Evolutionary conservation across 2,888 invertebrate genomes (phyloP), one percentile per base, ranked within the genome.

Genomic region (Helleia helle): DNA sequence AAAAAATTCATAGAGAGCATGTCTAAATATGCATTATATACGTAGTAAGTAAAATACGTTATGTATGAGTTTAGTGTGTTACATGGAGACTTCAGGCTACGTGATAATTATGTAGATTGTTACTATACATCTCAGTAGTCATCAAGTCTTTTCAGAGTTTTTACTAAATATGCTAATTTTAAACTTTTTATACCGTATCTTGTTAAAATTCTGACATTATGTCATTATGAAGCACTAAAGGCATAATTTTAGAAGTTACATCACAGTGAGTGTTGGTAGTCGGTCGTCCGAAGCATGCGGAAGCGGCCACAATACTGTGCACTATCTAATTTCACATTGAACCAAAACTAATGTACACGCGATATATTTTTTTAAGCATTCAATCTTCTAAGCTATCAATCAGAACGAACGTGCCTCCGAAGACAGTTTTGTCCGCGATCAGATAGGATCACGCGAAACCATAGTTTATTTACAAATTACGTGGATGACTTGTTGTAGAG

Each of bases 251-350:
- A 11, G 17, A 15, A 17, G 34, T 12, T 11, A 34, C 12, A 11
- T 15, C 31, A 31, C 8, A 9, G 17, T 34, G 34, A 11, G n/a
- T 22, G 34, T 34, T 34, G n/a, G n/a, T 22, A 34, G 34, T 34
- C 22, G n/a, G n/a, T n/a, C 22, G 22, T 34, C 34, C 30, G 36
- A 60, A 56, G 53, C 54, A 63, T 51, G 52, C 60, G 66, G 65
- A 66, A 65, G 54, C 54, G 48, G 47, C 60, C 54, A 59, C 55
- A 56, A 54, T 52, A 49, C 58, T 56, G 58, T 15, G 55, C 48
- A 42, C 54, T 53, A 48, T 54, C 47, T 52, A 59, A 56, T 67
- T 64, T 67, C 59, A 65, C 65, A 64, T 53, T 52, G 55, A 36
- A 45, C 46, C 47, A 50, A 56, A 47, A 54, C 55, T 39, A 51